Evolutionary conservation across 2,797 vertebrate genomes (phyloP).

Genomic region (Morus bassanus): DNA sequence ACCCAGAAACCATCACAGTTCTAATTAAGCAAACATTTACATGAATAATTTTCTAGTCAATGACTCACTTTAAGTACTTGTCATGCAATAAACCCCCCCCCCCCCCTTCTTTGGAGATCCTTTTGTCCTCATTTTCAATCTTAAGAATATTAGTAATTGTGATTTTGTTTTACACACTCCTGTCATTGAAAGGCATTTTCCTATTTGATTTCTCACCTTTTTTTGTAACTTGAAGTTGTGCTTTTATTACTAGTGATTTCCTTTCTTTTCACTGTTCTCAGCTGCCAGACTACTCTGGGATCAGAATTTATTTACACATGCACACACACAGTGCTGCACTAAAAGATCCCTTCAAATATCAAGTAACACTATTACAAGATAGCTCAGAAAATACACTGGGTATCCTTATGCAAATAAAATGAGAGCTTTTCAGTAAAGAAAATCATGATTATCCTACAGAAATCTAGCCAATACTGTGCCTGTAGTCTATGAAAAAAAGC

Average conservation of each 20-base stretch:
- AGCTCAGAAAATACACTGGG: background rate
- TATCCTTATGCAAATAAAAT: background rate
- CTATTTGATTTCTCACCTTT: background rate
- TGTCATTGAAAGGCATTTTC: background rate
- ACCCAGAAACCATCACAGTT: background rate
- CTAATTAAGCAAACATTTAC: background rate
- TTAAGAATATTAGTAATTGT: background rate
- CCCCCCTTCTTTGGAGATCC: background rate
- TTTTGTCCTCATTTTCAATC: background rate
- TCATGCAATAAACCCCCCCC: fast-evolving
- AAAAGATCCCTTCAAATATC: background rate
- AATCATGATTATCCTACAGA: background rate
- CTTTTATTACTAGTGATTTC: background rate
- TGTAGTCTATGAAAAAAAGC: background rate
- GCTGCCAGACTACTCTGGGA: background rate
- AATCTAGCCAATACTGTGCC: background rate
- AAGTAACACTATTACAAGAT: background rate
- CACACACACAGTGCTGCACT: background rate
- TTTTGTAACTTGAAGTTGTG: background rate
- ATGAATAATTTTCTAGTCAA: background rate
- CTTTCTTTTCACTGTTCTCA: background rate
- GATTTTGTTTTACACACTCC: background rate
- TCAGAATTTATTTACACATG: background rate
- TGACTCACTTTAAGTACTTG: background rate
- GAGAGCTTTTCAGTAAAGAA: background rate